Evolutionary conservation across 2,113 vertebrate species (phyloP).

Genomic region (Pelobates fuscus): DNA sequence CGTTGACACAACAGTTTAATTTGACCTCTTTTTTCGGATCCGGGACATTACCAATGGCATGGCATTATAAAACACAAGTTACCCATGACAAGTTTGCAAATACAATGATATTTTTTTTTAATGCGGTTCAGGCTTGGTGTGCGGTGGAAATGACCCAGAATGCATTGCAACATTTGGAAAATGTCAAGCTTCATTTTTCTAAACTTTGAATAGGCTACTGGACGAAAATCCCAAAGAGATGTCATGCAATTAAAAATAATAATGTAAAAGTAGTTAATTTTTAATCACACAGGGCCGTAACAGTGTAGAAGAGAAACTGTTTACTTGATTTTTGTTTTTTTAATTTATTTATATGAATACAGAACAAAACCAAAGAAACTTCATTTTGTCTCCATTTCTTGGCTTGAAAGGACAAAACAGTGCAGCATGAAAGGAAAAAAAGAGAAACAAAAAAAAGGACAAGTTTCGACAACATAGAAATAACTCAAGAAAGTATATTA

Average conservation of each 20-base stretch:
- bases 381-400: constrained; percentile 33
- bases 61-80: too few species aligned
- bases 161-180: neutral
- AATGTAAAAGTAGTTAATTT: constrained; percentile 18
- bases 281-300: constrained; percentile 9
- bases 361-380: constrained; percentile 18
- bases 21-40: too few species aligned
- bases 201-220: constrained; percentile 31
- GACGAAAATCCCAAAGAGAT: neutral
- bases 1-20: neutral
- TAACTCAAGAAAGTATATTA: constrained; percentile 4
- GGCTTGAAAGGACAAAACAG: neutral
- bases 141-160: too few species aligned
- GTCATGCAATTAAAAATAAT: constrained; percentile 13
- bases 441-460: neutral
- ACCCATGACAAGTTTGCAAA: too few species aligned
- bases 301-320: neutral
- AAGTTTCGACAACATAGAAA: neutral
- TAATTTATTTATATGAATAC: neutral
- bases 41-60: too few species aligned
- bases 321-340: constrained; percentile 1
- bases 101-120: too few species aligned
- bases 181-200: constrained; percentile 10
- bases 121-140: too few species aligned
- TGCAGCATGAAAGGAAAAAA: constrained; percentile 22